Conservation (phyloP, 2,888 invertebrate species). For the Ganaspis brasiliensis region DNA sequence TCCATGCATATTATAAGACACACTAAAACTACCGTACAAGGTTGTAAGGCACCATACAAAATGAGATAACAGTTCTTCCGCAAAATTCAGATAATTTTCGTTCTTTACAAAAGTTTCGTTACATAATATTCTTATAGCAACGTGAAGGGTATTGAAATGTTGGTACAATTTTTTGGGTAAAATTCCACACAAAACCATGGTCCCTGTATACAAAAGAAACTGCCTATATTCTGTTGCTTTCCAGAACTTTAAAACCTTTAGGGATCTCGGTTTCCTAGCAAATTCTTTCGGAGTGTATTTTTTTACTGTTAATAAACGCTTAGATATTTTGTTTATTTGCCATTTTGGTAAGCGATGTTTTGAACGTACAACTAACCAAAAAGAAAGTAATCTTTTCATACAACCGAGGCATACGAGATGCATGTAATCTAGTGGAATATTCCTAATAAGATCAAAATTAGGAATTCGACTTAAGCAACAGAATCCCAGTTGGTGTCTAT, state of each 20-base stretch:
- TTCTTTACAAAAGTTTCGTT: constrained; percentile 6
- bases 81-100: constrained; percentile 45
- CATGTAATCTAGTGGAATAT: constrained; percentile 32
- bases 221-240: constrained; percentile 51
- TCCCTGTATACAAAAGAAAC: constrained; percentile 48
- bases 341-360: not conserved
- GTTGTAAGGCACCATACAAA: constrained; percentile 47
- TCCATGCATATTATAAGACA: constrained; percentile 50
- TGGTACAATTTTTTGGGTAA: no score
- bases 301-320: not conserved
- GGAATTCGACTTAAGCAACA: constrained; percentile 8
- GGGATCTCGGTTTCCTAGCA: constrained; percentile 45
- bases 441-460: constrained; percentile 9
- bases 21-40: constrained; percentile 38
- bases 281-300: constrained; percentile 49
- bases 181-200: constrained; percentile 47
- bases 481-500: not conserved
- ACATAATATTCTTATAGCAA: constrained; percentile 49
- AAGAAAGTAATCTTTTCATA: not conserved
- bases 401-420: constrained; percentile 16
- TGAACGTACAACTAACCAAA: constrained; percentile 2
- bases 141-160: constrained; percentile 49
- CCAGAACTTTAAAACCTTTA: constrained; percentile 46
- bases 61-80: constrained; percentile 42
- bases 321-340: not conserved